These are phyloP conservation scores for Thysanoteuthis rhombus DNA, from an alignment of 2,888 invertebrate genomes.

Conservation along the genomic window DNA sequence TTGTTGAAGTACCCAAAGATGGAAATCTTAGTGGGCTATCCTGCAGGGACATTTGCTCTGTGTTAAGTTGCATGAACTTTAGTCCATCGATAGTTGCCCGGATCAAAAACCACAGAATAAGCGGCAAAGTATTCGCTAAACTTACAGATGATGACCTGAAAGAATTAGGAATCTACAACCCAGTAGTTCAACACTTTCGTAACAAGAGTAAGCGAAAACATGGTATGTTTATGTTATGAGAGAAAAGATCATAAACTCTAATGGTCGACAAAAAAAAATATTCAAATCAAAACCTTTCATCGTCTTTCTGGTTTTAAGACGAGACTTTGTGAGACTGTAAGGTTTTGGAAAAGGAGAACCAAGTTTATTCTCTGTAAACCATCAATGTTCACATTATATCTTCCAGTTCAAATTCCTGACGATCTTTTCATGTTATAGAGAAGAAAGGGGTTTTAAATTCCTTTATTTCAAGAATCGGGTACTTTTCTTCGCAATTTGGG, in stretches of 20 bases:
- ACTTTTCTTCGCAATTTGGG: no score
- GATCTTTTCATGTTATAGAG: no score
- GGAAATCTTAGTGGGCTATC: background rate
- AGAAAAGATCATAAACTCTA: background rate
- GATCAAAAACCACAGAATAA: background rate
- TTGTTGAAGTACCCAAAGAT: slow-evolving; percentile 20
- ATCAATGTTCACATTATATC: no score
- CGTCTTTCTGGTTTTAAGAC: no score
- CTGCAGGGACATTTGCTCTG: background rate
- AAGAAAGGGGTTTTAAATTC: no score
- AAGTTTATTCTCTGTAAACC: no score
- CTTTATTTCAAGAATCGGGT: no score
- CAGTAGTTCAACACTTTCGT: background rate
- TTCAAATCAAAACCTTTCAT: background rate
- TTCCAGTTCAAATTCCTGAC: no score
- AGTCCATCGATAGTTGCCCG: background rate
- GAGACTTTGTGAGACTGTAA: no score
- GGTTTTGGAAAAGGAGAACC: no score
- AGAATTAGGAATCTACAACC: slow-evolving; percentile 23
- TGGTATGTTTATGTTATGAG: background rate
- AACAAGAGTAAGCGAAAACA: background rate
- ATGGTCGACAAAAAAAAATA: background rate
- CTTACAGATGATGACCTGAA: slow-evolving; percentile 20
- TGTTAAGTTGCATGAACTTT: slow-evolving; percentile 13
- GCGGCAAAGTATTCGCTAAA: background rate